Evolutionary conservation across 2,113 vertebrate genomes (phyloP).

Genomic region (Morone saxatilis): DNA sequence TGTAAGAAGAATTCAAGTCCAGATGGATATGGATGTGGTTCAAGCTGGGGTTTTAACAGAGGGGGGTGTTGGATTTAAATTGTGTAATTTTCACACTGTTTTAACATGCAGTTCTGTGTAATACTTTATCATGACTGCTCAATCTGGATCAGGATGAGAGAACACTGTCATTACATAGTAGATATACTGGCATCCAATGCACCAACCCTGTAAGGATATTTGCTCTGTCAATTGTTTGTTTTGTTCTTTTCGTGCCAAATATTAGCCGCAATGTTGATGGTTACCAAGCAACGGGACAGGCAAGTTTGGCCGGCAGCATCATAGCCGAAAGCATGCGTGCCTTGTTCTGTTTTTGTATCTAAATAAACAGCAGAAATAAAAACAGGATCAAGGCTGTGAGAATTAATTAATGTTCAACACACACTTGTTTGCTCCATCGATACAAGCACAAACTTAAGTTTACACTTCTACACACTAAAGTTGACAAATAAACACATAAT

Average conservation of each 20-base stretch:
- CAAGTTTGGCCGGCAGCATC: constrained; percentile 32
- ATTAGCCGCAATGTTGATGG: constrained; percentile 31
- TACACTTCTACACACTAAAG: neutral
- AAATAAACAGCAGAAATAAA: constrained; percentile 33
- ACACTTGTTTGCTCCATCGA: constrained; percentile 6
- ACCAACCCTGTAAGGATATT: neutral
- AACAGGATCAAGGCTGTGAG: constrained; percentile 18
- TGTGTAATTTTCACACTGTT: no score
- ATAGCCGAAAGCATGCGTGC: neutral
- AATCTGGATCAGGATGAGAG: no score
- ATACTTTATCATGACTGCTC: no score
- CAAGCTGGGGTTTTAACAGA: neutral
- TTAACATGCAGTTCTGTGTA: no score
- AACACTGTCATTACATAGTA: no score
- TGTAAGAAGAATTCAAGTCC: neutral
- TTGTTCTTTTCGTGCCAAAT: neutral
- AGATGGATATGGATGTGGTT: neutral
- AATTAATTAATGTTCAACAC: neutral
- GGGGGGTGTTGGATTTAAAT: no score
- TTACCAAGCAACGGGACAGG: constrained; percentile 30
- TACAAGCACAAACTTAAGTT: neutral
- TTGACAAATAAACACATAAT: neutral
- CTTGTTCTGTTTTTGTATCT: constrained; percentile 18
- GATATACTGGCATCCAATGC: neutral
- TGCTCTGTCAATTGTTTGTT: constrained; percentile 7